phyloP scores from a whole-genome alignment of 2,797 vertebrate species.

The Otolemur crassicaudatus region DNA sequence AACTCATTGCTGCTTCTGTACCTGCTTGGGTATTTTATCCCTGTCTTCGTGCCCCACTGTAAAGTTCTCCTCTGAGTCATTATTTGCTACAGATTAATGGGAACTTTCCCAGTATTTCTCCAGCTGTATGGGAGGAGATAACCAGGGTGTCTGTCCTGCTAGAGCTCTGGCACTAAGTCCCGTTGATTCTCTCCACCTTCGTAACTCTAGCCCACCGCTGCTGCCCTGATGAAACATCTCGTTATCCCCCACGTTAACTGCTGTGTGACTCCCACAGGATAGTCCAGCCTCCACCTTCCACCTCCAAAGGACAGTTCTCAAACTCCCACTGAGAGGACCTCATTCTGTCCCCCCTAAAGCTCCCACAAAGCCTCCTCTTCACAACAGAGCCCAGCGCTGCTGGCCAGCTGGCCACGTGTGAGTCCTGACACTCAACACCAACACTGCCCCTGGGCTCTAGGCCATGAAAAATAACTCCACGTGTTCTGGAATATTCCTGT shows the following conservation, averaged over 20 bases:
- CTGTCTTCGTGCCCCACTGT: background rate
- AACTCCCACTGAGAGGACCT: background rate
- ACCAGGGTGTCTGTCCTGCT: no score
- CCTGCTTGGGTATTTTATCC: background rate
- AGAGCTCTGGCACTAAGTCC: background rate
- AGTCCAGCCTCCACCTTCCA: background rate
- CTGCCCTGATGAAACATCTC: background rate
- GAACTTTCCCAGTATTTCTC: background rate
- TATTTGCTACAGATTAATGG: background rate
- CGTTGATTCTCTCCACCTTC: background rate
- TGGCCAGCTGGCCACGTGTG: background rate
- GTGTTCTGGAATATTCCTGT: background rate
- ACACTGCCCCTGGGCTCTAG: background rate
- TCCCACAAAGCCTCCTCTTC: background rate
- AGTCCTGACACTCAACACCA: rapidly evolving
- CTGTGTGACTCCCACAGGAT: background rate
- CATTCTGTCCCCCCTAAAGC: background rate
- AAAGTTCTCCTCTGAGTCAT: background rate
- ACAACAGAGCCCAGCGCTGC: background rate
- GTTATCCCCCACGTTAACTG: background rate
- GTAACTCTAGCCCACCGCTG: background rate
- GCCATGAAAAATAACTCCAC: background rate
- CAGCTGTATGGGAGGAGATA: background rate
- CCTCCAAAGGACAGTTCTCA: background rate
- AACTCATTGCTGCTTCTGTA: background rate